phyloP scores from a whole-genome alignment of 2,888 invertebrate species.

The Sinodicranocentrus sp. region DNA sequence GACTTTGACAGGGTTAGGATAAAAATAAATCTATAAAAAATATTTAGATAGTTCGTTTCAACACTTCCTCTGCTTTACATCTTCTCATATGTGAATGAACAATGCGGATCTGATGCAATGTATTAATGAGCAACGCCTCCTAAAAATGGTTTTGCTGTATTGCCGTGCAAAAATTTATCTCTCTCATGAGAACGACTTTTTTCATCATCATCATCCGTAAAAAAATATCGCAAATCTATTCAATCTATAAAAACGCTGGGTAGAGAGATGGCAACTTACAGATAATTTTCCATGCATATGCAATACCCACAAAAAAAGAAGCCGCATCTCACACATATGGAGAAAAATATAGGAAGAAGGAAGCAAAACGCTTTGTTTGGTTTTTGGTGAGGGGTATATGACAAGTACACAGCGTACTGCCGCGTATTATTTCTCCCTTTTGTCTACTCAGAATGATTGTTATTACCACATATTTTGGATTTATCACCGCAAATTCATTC shows the following conservation, averaged over 20 bases:
- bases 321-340: background rate
- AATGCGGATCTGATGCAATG: background rate
- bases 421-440: too few species aligned
- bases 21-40: too few species aligned
- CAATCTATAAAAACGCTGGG: background rate
- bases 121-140: background rate
- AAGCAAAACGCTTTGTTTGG: background rate
- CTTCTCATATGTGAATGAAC: too few species aligned
- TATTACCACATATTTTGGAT: too few species aligned
- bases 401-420: too few species aligned
- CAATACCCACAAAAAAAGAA: background rate
- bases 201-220: background rate
- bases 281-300: background rate
- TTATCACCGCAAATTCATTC: too few species aligned
- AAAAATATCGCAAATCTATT: background rate
- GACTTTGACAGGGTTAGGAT: background rate
- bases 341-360: slow-evolving; percentile 6
- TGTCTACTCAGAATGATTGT: too few species aligned
- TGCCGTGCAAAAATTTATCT: background rate
- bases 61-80: too few species aligned
- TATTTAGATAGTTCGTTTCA: too few species aligned
- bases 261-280: background rate
- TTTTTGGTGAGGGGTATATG: too few species aligned
- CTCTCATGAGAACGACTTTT: background rate
- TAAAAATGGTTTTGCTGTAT: background rate